phyloP scores from a whole-genome alignment of 2,888 invertebrate species.

The Andrena praecox region DNA sequence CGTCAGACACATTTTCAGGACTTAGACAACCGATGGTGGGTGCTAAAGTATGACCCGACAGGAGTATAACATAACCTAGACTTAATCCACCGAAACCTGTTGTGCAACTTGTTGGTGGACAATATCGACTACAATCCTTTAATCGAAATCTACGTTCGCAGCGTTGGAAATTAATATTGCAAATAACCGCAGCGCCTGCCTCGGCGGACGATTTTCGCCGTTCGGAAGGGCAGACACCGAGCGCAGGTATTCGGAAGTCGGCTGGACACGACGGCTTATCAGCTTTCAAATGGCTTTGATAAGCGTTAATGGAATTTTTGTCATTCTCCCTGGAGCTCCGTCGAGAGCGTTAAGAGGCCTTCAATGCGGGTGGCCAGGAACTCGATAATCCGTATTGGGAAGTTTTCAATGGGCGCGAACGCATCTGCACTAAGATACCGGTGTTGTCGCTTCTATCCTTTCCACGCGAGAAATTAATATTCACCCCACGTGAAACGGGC shows the following conservation, averaged over 20 bases:
- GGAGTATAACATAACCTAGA: neutral
- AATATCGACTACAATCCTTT: neutral
- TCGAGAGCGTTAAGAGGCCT: slow-evolving; percentile 25
- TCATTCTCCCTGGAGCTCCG: slow-evolving; percentile 37
- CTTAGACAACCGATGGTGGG: too few species aligned
- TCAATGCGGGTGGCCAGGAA: slow-evolving; percentile 40
- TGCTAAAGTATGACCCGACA: too few species aligned
- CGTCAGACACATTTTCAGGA: too few species aligned
- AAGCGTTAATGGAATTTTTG: slow-evolving; percentile 65
- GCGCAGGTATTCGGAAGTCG: slow-evolving; percentile 45
- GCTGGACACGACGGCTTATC: slow-evolving; percentile 44
- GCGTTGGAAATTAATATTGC: neutral
- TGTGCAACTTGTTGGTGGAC: neutral
- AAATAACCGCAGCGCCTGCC: neutral
- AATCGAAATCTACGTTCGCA: neutral
- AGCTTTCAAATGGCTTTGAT: slow-evolving; percentile 50
- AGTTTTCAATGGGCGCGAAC: slow-evolving; percentile 26
- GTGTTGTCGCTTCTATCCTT: slow-evolving; percentile 2
- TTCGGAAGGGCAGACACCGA: slow-evolving; percentile 5
- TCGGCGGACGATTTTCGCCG: neutral
- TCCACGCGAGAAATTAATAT: slow-evolving; percentile 44
- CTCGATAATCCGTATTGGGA: slow-evolving; percentile 13
- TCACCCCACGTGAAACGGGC: neutral
- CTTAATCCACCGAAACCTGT: neutral
- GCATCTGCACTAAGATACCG: neutral